Evolutionary conservation across 2,797 vertebrate species (phyloP), one percentile per base, ranked within the genome.

Genomic region (Bucorvus abyssinicus): DNA sequence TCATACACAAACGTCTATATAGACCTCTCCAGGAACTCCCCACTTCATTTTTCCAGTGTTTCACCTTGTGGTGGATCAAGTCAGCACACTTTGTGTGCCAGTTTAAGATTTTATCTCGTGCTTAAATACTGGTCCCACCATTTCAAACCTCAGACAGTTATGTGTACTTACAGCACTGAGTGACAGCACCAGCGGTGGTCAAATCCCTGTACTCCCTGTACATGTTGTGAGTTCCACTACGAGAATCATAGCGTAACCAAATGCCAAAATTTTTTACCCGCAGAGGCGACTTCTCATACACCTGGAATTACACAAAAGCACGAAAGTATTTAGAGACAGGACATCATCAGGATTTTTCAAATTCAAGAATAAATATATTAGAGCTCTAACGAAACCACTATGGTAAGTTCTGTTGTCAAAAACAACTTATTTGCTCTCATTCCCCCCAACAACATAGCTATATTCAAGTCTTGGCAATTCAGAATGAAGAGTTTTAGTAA

Each of bases 151-250:
- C 4, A 15, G 55, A 22, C 5, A 14, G 52, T 42, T 27, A 11
- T 14, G 17, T 34, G 12, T 76, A 98, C 99, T 99, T 96, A 99
- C 99, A 99, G 98, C 99, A 99, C 98, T 99, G 99, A 26, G 99
- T 99, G 97, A 99, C 99, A 0, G 99, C 99, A 89, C 98, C 99
- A 5, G 99, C 99, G 0, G 99, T 99, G 95, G 99, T 99, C 98
- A 99, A 96, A 96, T 99, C 99, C 52, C 99, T 97, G 98, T 99
- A 99, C 97, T 99, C 99, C 60, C 99, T 98, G 98, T 99, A 99
- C 99, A 99, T 99, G 97, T 99, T 99, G 98, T 99, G 99, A 57
- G 99, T 99, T 71, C 99, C 99, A 2, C 99, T 99, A 27, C 99
- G 98, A 59, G 99, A 99, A 97, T 99, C 99, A 3, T 99, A 99